These are phyloP conservation scores for Sitobion miscanthi DNA, from an alignment of 1,140 invertebrate species.

Conservation along the genomic window DNA sequence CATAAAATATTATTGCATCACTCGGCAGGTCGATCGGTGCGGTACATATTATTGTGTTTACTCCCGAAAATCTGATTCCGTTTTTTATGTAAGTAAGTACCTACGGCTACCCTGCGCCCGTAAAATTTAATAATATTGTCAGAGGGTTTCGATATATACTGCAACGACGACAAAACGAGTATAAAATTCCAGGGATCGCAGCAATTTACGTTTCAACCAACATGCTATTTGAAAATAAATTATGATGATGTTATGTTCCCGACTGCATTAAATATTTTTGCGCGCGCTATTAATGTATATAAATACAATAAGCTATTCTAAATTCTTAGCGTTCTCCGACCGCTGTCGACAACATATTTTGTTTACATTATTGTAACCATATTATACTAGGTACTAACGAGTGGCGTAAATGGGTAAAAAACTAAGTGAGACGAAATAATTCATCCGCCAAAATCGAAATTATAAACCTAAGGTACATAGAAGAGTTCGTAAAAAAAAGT, in stretches of 20 bases:
- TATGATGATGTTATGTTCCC: too few relatives aligned
- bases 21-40: too few relatives aligned
- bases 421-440: too few relatives aligned
- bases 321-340: not conserved
- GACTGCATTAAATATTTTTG: not conserved
- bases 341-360: not conserved
- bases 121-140: not conserved
- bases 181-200: not conserved
- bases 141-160: not conserved
- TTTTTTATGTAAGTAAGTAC: not conserved
- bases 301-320: not conserved
- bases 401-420: too few relatives aligned
- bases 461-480: too few relatives aligned
- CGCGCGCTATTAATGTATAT: not conserved
- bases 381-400: not conserved
- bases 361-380: not conserved
- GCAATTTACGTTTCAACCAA: not conserved
- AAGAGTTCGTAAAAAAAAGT: too few relatives aligned
- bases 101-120: not conserved
- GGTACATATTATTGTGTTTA: not conserved
- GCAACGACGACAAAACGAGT: not conserved
- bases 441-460: too few relatives aligned
- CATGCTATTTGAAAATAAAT: not conserved
- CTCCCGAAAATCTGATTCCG: not conserved
- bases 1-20: too few relatives aligned